A percentile compares a stretch with the other conserved stretches of the same genome.
These are phyloP conservation scores for Gracilinanus agilis DNA, from an alignment of 2,113 vertebrate genomes.

Conservation along the genomic window DNA sequence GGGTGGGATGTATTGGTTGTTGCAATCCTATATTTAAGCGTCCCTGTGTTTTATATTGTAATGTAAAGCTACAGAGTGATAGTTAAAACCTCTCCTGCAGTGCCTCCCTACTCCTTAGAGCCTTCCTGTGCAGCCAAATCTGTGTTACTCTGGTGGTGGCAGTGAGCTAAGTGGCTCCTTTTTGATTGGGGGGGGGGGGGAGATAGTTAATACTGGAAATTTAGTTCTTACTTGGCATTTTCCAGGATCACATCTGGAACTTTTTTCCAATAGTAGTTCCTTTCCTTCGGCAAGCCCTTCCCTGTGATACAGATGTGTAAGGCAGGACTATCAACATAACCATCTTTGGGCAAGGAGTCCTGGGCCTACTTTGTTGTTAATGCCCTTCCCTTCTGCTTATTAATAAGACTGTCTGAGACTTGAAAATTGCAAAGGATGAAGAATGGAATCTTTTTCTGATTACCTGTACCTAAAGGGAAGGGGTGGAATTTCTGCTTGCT, in stretches of 20 bases:
- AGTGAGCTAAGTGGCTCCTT: not conserved
- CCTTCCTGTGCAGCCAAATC: not conserved
- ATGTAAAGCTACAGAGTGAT: not conserved
- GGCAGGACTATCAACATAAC: not conserved
- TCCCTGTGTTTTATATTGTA: not conserved
- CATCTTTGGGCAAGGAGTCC: not conserved
- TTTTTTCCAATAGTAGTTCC: not conserved
- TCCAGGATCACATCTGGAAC: not conserved
- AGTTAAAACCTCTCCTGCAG: not conserved
- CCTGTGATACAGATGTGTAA: not conserved
- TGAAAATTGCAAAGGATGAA: not conserved
- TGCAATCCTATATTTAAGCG: not conserved
- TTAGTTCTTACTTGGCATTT: not conserved
- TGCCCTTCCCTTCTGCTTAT: not conserved
- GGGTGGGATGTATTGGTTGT: rapidly evolving
- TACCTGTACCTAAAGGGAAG: not conserved
- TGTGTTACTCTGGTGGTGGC: not conserved
- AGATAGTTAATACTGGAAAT: not conserved
- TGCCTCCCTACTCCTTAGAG: not conserved
- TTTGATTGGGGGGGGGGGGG: not conserved
- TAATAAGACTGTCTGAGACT: not conserved
- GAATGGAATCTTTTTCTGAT: not conserved
- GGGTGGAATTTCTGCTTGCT: not conserved
- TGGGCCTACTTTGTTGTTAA: not conserved
- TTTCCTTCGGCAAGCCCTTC: not conserved